Conservation (phyloP, 2,797 vertebrate genomes). For the Clamator glandarius region DNA sequence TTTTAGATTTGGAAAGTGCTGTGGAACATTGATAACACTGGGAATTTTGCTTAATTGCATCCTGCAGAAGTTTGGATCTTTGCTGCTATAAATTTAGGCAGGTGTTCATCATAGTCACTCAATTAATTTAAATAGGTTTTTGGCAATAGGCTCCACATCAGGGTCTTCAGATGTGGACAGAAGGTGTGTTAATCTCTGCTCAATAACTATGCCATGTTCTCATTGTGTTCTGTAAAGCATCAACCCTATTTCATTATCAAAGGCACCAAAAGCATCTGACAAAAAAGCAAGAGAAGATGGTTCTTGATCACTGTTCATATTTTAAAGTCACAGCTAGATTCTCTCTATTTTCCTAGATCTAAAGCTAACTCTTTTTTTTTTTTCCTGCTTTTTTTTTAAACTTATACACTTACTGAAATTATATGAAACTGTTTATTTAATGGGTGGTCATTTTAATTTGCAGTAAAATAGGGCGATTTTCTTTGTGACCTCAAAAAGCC, state of each 20-base stretch:
- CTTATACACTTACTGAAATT: neutral
- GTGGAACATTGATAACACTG: neutral
- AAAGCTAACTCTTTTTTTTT: neutral
- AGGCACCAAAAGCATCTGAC: neutral
- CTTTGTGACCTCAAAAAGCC: neutral
- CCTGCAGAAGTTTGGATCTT: neutral
- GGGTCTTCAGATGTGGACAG: neutral
- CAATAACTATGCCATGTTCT: neutral
- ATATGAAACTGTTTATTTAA: neutral
- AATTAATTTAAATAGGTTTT: neutral
- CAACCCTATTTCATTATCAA: neutral
- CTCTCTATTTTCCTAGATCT: neutral
- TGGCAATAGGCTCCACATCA: neutral
- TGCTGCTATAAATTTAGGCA: neutral
- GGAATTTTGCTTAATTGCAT: neutral
- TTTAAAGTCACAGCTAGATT: neutral
- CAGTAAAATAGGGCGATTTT: neutral
- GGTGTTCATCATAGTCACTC: neutral
- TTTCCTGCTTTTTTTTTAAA: neutral
- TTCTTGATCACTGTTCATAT: neutral
- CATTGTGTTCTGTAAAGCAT: neutral
- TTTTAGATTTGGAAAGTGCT: neutral
- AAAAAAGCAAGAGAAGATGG: neutral
- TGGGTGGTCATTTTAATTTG: neutral
- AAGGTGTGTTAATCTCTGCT: neutral